A percentile compares a stretch with the other conserved stretches of the same genome.
These are phyloP conservation scores for Neodontobutis hainanensis DNA, from an alignment of 2,113 vertebrate genomes.

Conservation along the genomic window DNA sequence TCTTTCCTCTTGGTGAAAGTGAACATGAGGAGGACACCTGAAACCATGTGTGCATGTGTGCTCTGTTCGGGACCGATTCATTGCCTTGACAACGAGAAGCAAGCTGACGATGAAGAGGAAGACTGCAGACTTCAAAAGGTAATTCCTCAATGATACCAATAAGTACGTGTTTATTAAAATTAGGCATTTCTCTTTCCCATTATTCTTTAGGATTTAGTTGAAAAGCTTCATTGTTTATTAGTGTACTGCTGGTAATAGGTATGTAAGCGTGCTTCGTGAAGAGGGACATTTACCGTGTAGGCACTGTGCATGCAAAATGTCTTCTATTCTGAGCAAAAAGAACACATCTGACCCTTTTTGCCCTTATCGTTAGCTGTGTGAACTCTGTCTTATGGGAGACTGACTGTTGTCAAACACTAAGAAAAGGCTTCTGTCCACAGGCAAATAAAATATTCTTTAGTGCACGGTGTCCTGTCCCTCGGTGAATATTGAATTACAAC, in stretches of 20 bases:
- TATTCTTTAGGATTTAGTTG: neutral
- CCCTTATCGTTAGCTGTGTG: conserved; percentile 30
- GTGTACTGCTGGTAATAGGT: neutral
- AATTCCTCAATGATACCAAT: conserved; percentile 45
- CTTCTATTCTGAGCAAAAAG: conserved; percentile 2
- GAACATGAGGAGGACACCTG: conserved; percentile 64
- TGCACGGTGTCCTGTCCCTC: conserved; percentile 51
- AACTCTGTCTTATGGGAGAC: conserved; percentile 42
- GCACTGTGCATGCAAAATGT: conserved; percentile 25
- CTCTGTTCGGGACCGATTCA: conserved; percentile 35
- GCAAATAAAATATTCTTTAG: conserved; percentile 56
- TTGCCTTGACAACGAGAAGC: conserved; percentile 59
- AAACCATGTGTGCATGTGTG: conserved; percentile 37
- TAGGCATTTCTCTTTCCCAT: no score
- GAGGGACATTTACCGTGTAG: conserved; percentile 24
- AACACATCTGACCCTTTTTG: conserved; percentile 27
- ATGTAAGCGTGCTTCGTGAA: conserved; percentile 18
- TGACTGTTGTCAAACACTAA: conserved; percentile 49
- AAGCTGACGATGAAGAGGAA: conserved; percentile 29
- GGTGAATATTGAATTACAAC: conserved; percentile 71
- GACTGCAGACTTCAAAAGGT: conserved; percentile 51
- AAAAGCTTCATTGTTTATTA: neutral
- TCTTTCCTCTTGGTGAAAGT: conserved; percentile 51
- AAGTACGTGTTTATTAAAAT: conserved; percentile 11
- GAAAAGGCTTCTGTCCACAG: conserved; percentile 54